Evolutionary conservation across 2,888 invertebrate species (phyloP), one percentile per base, ranked within the genome.

Genomic region (Cistogaster globosa): DNA sequence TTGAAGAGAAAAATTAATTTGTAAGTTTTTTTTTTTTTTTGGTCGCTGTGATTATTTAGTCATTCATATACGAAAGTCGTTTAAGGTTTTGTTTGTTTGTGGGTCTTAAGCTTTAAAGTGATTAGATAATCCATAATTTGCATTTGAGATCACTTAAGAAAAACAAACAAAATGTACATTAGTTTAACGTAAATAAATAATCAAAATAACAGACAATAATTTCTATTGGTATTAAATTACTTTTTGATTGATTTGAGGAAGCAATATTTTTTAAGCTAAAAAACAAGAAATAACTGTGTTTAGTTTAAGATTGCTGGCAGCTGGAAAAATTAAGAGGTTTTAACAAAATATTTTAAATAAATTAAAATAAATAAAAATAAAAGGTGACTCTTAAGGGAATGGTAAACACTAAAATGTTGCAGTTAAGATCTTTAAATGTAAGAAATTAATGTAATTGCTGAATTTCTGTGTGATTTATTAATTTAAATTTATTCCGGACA

Each of bases 51-150:
- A 48, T 65, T 6, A 26, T 5, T 38, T 9, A 38, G 4, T 38
- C 38, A 38, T 38, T 38, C 7, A 2, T 38, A 11, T 38, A 38
- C 7, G 38, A 38, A 2, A 38, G 7, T 6, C 38, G 11, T 38
- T 5, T 7, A 38, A 38, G 38, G n/a, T n/a, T n/a, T n/a, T 38
- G 38, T 38, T 4, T 38, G 2, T 38, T 20, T 69, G 22, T 3
- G 38, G 38, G 53, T 53, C 9, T 55, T 8, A 22, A 38, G 48
- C 45, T 76, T 63, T 69, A 55, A 76, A 71, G 63, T 76, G 81
- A 57, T 58, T 48, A 69, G 63, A 76, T 65, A 82, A 82, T 75
- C 45, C 57, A 48, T 63, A 69, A 65, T 82, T 76, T 76, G 76
- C 42, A 51, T 48, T 65, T 12, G 11, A 45, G 38, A 58, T 51